A percentile compares a stretch with the other conserved stretches of the same genome.
These are phyloP conservation scores for Corythucha ciliata DNA, from an alignment of 2,888 invertebrate genomes.

Conservation along the genomic window DNA sequence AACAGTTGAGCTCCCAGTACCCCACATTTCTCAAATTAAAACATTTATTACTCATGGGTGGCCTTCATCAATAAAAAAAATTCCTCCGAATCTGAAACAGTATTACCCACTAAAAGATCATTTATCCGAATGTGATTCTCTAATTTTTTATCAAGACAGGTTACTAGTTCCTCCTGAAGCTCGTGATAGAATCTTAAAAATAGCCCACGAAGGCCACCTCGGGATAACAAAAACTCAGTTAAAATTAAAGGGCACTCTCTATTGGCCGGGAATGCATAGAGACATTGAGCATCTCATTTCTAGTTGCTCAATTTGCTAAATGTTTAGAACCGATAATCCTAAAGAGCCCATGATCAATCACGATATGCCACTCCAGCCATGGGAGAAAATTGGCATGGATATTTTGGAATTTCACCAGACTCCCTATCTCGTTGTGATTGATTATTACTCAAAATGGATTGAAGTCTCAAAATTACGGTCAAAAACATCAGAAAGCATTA, in stretches of 20 bases:
- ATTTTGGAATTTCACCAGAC: slow-evolving; percentile 22
- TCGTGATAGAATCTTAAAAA: slow-evolving; percentile 29
- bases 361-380: slow-evolving; percentile 28
- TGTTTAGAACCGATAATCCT: slow-evolving; percentile 9
- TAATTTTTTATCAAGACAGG: slow-evolving; percentile 2
- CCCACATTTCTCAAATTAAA: no score
- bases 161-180: slow-evolving; percentile 26
- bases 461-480: slow-evolving; percentile 31
- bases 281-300: slow-evolving; percentile 35
- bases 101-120: not conserved
- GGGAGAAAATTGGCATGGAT: slow-evolving; percentile 29
- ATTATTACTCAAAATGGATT: slow-evolving; percentile 31
- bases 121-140: not conserved
- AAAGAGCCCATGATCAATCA: slow-evolving; percentile 31
- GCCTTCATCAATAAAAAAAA: no score
- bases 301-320: slow-evolving; percentile 12
- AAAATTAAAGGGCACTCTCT: slow-evolving; percentile 36
- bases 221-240: slow-evolving; percentile 35
- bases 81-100: no score
- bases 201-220: slow-evolving; percentile 35
- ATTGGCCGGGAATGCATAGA: slow-evolving; percentile 37
- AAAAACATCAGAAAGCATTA: slow-evolving; percentile 18
- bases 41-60: no score
- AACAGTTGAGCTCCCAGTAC: no score
- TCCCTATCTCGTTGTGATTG: slow-evolving; percentile 28